Evolutionary conservation across 2,888 invertebrate genomes (phyloP), one percentile per base, ranked within the genome.

Genomic region (Diarsia brunnea): DNA sequence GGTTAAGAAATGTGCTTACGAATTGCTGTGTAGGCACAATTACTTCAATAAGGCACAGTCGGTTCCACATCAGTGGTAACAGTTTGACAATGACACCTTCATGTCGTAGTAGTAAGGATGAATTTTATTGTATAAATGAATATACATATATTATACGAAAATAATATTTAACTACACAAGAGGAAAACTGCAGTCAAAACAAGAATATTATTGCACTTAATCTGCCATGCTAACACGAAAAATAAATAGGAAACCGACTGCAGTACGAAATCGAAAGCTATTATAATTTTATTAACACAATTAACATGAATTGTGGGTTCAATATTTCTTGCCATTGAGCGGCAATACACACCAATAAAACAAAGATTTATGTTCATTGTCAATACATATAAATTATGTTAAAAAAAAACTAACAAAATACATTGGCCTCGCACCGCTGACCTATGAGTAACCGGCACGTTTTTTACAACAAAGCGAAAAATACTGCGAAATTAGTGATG

Each of bases 391-490:
- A 88, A 87, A 90, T 88, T 87, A 88, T 88, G 85, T 85, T 84
- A 87, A 86, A 83, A 64, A 45, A 89, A 88, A 90, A 88, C 73
- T 88, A 82, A 84, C 86, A 91, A 84, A 88, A 88, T 84, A 89
- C 88, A 88, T 89, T 89, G 91, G 90, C 92, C 90, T 92, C 92
- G 92, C 94, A 92, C 91, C 93, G 93, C 91, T 93, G 95, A 95
- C 95, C 95, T 95, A 95, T 95, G 95, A 95, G 93, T 95, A 95
- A 94, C 91, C 91, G 90, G 80, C 89, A 88, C 88, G 81, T 90
- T 92, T 91, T 92, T 91, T 89, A 84, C 88, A 88, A 88, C 82
- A 88, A 85, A 90, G 87, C 89, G 84, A 85, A 86, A 88, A 89
- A 89, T 90, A 86, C 86, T 87, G 87, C 82, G 85, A 88, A 88